Evolutionary conservation across 2,888 invertebrate species (phyloP).

Genomic region (Disparrhopalites patrizii): DNA sequence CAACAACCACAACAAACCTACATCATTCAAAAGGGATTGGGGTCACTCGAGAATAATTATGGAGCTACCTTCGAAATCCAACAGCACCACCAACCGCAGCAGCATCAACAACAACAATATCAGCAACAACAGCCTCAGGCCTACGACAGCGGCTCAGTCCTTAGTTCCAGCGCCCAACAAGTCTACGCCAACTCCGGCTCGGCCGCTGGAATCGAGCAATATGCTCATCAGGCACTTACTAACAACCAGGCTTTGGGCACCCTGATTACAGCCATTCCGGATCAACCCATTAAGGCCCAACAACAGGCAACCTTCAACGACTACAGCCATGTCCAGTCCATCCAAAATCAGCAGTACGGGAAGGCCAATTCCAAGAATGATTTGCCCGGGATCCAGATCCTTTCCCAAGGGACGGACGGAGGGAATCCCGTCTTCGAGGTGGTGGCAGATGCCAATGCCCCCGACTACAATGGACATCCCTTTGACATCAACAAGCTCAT

Average conservation of each 20-base stretch:
- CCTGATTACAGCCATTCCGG: conserved; percentile 4
- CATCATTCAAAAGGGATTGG: conserved; percentile 3
- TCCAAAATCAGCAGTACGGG: neutral
- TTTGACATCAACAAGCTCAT: conserved; percentile 45
- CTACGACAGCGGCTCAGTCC: conserved; percentile 26
- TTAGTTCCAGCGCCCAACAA: neutral
- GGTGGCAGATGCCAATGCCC: conserved; percentile 44
- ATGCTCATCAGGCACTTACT: conserved; percentile 11
- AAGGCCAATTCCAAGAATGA: neutral
- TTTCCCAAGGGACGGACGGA: conserved; percentile 33
- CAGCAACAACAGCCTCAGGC: conserved; percentile 25
- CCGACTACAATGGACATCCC: conserved; percentile 44
- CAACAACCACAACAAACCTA: conserved; percentile 30
- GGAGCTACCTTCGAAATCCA: conserved; percentile 33
- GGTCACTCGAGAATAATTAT: conserved; percentile 26
- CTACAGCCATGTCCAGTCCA: too few species aligned
- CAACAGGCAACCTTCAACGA: neutral
- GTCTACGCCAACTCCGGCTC: neutral
- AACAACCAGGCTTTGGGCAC: conserved; percentile 3
- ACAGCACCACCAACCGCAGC: too few species aligned
- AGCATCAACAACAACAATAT: too few species aligned
- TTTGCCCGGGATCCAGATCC: conserved; percentile 36
- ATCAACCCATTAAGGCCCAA: too few species aligned
- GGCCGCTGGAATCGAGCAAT: neutral
- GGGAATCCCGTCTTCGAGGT: conserved; percentile 46